A percentile compares a stretch with the other conserved stretches of the same genome.
Evolutionary conservation across 30 jellyfish, hydroid and myxozoan species (phyloP).

Genomic region (Cassiopea andromeda): DNA sequence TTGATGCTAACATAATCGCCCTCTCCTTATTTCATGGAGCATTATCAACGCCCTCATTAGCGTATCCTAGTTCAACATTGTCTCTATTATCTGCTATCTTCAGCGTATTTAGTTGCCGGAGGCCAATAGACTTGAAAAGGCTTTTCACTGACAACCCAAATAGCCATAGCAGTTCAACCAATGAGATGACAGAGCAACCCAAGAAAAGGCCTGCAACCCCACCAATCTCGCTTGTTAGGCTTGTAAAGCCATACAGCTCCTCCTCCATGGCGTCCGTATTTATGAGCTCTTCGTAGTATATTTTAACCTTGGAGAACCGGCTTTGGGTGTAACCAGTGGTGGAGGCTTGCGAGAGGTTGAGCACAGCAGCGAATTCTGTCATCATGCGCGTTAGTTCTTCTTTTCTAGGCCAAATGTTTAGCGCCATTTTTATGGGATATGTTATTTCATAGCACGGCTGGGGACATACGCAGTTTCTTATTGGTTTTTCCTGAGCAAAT

Average conservation of each 20-base stretch:
- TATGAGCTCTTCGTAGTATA: slow-evolving; percentile 24
- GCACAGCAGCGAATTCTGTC: neutral
- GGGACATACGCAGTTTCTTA: slow-evolving; percentile 41
- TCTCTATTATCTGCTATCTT: neutral
- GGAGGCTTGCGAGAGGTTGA: neutral
- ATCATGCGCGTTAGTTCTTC: slow-evolving; percentile 8
- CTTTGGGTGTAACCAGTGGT: neutral
- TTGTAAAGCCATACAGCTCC: slow-evolving; percentile 31
- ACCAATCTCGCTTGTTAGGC: slow-evolving; percentile 43
- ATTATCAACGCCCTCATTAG: too few species aligned
- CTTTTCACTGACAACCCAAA: slow-evolving; percentile 10
- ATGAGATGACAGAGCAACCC: slow-evolving; percentile 41
- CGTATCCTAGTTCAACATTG: neutral
- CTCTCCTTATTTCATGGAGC: too few species aligned
- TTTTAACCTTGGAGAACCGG: slow-evolving; percentile 38
- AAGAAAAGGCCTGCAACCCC: slow-evolving; percentile 56
- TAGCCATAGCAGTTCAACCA: slow-evolving; percentile 55
- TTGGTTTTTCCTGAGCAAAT: slow-evolving; percentile 2
- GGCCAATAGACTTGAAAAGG: neutral
- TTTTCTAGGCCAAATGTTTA: slow-evolving; percentile 40
- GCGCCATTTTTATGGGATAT: slow-evolving; percentile 2
- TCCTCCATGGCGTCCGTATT: slow-evolving; percentile 14
- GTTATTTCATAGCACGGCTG: slow-evolving; percentile 44
- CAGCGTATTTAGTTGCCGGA: neutral
- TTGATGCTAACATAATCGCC: too few species aligned